Evolutionary conservation across 2,113 vertebrate species (phyloP), one percentile per base, ranked within the genome.

Genomic region (Nerophis lumbriciformis): DNA sequence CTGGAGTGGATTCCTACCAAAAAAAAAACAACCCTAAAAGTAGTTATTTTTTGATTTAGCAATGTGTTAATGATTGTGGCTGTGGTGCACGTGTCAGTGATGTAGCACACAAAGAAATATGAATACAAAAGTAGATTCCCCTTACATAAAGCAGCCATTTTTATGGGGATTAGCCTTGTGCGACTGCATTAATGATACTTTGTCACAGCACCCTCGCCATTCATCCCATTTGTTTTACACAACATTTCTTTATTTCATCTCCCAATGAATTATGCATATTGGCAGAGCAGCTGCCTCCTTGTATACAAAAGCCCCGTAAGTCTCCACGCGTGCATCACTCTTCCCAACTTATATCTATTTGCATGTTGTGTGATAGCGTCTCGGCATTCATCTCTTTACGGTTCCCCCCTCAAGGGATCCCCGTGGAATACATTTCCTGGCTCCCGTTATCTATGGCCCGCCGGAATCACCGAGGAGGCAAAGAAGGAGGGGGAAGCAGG

Each of bases 371-470:
- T 37, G 63, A 75, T 81, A 53, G 16, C 35, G 65, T 59, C 48
- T 59, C 53, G 59, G 68, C 65, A 50, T 70, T 68, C 21, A 58
- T 72, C 75, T 72, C 66, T 49, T 52, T 48, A 59, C 21, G 36
- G 65, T 61, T 28, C 28, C 28, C 65, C 70, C 77, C 78, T 72
- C 28, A 16, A 75, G 80, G 63, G 61, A 56, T 78, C 78, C 74
- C 73, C 1, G 35, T 8, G 50, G 75, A 82, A 64, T 57, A 68
- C 50, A 66, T 71, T 69, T 72, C 61, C 52, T 58, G 49, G 42
- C 42, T 12, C 36, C 15, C 52, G 59, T 44, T 61, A 69, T 71
- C 56, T 74, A 35, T 42, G 63, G 42, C 42, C 38, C 8, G 62
- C 53, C 52, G 72, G 76, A 76, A 71, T 69, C 65, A 69, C 59